Evolutionary conservation across 2,888 invertebrate genomes (phyloP).

Genomic region (Falcaria lacertinaria): DNA sequence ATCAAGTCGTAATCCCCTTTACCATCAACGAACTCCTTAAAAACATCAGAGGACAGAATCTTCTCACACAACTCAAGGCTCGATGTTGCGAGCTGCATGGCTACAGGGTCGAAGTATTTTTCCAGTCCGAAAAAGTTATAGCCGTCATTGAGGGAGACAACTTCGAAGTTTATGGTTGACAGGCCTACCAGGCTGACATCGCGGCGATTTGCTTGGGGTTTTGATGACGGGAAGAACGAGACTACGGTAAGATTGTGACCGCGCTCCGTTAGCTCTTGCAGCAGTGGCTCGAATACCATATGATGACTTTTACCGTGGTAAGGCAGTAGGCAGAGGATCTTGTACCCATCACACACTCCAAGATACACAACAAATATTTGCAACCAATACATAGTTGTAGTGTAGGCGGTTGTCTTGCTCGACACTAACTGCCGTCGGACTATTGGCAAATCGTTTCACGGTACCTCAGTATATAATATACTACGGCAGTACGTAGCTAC

Average conservation of each 20-base stretch:
- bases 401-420: background rate
- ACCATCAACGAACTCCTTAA: constrained; percentile 41
- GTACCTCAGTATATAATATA: no score
- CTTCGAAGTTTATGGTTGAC: constrained; percentile 33
- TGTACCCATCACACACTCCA: constrained; percentile 25
- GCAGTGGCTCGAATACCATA: constrained; percentile 62
- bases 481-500: no score
- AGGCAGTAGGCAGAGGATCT: constrained; percentile 60
- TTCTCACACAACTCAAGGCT: constrained; percentile 38
- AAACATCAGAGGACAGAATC: constrained; percentile 33
- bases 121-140: constrained; percentile 21
- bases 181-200: constrained; percentile 42
- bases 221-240: constrained; percentile 55
- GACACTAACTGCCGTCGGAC: background rate
- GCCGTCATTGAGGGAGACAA: constrained; percentile 36
- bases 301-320: constrained; percentile 74
- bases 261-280: constrained; percentile 53
- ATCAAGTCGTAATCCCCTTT: constrained; percentile 64
- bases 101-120: constrained; percentile 14
- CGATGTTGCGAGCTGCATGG: constrained; percentile 23
- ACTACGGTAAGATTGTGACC: constrained; percentile 71
- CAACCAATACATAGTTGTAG: constrained; percentile 10
- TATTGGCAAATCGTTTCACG: no score
- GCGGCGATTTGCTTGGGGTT: constrained; percentile 25
- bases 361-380: constrained; percentile 17